Conservation (phyloP, 2,113 vertebrate species). For the Sigmodon hispidus region DNA sequence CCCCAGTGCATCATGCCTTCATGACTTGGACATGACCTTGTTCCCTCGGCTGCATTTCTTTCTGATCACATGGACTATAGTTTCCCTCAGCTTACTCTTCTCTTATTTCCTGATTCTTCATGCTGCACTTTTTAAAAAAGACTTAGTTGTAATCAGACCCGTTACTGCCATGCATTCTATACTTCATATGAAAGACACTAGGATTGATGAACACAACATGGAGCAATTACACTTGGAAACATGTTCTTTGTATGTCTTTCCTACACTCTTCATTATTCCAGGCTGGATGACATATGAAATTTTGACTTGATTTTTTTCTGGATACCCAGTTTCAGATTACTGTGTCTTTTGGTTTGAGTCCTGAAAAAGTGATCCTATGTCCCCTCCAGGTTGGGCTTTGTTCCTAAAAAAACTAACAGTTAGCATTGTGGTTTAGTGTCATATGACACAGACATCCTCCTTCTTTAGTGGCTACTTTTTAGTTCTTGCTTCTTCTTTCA, state of each 20-base stretch:
- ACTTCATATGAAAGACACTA: too few species aligned
- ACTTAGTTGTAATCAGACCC: background rate
- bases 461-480: too few species aligned
- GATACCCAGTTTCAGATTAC: background rate
- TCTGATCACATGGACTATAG: fast-evolving
- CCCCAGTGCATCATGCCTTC: fast-evolving
- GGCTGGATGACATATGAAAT: background rate
- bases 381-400: too few species aligned
- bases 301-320: background rate
- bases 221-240: background rate
- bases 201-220: background rate
- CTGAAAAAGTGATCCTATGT: background rate
- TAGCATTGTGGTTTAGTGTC: too few species aligned
- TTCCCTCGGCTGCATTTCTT: background rate
- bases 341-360: background rate
- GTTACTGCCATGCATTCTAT: background rate
- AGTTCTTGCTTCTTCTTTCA: background rate
- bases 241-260: too few species aligned
- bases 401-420: background rate
- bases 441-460: background rate
- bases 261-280: too few species aligned
- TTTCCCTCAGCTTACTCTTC: background rate
- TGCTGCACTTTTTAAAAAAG: background rate
- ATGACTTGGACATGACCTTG: background rate
- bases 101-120: too few species aligned